Conservation (phyloP, 2,888 invertebrate species). For the Agonopterix subpropinquella region DNA sequence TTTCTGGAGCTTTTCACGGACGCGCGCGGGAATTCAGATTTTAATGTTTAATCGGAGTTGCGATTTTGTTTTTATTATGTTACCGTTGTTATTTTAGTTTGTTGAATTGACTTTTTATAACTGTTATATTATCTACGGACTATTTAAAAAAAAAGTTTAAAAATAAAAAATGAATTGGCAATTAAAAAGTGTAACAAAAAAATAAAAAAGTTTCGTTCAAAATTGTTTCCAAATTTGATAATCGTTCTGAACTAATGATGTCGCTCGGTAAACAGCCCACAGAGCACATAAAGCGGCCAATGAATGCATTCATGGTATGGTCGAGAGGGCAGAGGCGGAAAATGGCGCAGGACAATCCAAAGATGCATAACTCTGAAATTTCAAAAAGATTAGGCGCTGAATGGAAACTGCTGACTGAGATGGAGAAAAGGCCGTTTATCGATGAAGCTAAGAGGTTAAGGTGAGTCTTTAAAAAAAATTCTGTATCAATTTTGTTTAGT, state of each 20-base stretch:
- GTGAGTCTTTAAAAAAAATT: constrained; percentile 57
- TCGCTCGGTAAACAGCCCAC: constrained; percentile 63
- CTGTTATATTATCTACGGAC: neutral
- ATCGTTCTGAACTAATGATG: constrained; percentile 28
- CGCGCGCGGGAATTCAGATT: constrained; percentile 44
- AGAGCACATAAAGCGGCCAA: constrained; percentile 94
- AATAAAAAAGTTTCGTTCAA: neutral
- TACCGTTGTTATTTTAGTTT: constrained; percentile 6
- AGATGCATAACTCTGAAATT: constrained; percentile 96
- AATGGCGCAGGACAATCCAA: constrained; percentile 95
- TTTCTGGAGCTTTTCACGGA: constrained; percentile 68
- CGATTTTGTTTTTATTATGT: constrained; percentile 14
- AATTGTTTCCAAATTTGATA: neutral
- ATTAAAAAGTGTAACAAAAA: neutral
- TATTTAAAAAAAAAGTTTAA: neutral
- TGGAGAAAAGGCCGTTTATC: constrained; percentile 92
- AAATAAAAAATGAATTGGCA: constrained; percentile 3
- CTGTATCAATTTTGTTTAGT: no score
- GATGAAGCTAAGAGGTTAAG: constrained; percentile 92
- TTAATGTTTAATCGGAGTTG: constrained; percentile 5
- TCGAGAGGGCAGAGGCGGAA: constrained; percentile 90
- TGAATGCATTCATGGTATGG: constrained; percentile 98
- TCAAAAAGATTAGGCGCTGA: constrained; percentile 90
- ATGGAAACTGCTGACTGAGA: constrained; percentile 91
- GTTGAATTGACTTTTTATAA: neutral